Evolutionary conservation across 2,888 invertebrate genomes (phyloP), one percentile per base, ranked within the genome.

Genomic region (Operophtera brumata): DNA sequence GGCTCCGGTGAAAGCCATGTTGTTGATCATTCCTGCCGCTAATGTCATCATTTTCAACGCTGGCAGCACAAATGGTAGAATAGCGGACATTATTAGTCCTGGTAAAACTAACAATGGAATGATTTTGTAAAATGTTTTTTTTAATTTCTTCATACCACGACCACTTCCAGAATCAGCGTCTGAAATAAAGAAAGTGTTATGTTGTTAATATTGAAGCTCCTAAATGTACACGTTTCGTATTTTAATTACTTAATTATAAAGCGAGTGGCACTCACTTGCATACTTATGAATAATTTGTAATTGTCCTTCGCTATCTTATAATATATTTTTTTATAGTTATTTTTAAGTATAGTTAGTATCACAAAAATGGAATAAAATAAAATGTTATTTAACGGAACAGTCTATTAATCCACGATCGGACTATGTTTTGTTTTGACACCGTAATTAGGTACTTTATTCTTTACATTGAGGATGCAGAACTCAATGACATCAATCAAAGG

Each of bases 61-160:
- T 0, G 94, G 94, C 68, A 94, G 75, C 12, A 94, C 75, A 75
- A 94, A 94, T 0, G 94, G 94, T 69, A 94, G 75, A 42, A 94
- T 80, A 9, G 93, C 93, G 0, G 94, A 92, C 87, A 94, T 88
- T 0, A 94, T 71, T 2, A 94, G 86, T 0, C 93, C 93, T 0
- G 94, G 94, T 58, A 93, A 73, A 13, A 93, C 69, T 46, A 94
- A 67, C 28, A 92, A 84, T 0, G 93, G 93, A 39, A 93, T 77
- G 8, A 88, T 69, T 32, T 77, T 75, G 59, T 79, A 79, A 36
- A 90, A 83, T 32, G 66, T 62, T 60, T 89, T 86, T 12, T 78
- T 66, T 39, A 80, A 54, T 63, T 89, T 89, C 65, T 87, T 88
- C 76, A 78, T 77, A 37, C 81, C 73, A 4, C 85, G 78, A 25